These are phyloP conservation scores for Mus pahari DNA, from an alignment of 2,113 vertebrate genomes.

Conservation along the genomic window DNA sequence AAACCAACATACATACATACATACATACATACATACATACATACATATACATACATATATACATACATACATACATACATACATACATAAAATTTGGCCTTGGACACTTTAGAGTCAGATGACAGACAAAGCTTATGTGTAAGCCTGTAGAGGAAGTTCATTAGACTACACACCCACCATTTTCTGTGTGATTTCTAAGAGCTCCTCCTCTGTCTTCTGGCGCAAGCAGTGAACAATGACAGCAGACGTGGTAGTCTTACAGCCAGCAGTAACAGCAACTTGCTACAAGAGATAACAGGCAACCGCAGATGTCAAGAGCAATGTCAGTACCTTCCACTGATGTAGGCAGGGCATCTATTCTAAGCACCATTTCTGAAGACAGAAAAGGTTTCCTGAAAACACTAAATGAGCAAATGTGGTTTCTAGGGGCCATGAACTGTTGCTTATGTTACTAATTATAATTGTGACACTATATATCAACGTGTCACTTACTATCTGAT, in stretches of 20 bases:
- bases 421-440: no score
- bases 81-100: background rate
- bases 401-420: background rate
- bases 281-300: slow-evolving; percentile 8
- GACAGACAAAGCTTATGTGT: background rate
- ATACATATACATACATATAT: background rate
- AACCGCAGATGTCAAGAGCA: background rate
- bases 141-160: fast-evolving
- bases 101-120: no score
- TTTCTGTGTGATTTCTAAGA: background rate
- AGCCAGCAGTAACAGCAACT: slow-evolving; percentile 51
- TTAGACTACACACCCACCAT: background rate
- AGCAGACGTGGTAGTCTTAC: slow-evolving; percentile 61
- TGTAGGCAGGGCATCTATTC: fast-evolving
- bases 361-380: background rate
- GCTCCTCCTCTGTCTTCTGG: slow-evolving; percentile 64
- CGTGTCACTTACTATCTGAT: fast-evolving
- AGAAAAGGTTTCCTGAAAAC: no score
- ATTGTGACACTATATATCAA: background rate
- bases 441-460: background rate
- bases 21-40: background rate
- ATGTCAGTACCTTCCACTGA: fast-evolving
- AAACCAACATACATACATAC: background rate
- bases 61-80: background rate
- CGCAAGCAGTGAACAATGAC: slow-evolving; percentile 67